These are phyloP conservation scores for Drosophila serrata DNA, from an alignment of 1,140 invertebrate species.

Conservation along the genomic window DNA sequence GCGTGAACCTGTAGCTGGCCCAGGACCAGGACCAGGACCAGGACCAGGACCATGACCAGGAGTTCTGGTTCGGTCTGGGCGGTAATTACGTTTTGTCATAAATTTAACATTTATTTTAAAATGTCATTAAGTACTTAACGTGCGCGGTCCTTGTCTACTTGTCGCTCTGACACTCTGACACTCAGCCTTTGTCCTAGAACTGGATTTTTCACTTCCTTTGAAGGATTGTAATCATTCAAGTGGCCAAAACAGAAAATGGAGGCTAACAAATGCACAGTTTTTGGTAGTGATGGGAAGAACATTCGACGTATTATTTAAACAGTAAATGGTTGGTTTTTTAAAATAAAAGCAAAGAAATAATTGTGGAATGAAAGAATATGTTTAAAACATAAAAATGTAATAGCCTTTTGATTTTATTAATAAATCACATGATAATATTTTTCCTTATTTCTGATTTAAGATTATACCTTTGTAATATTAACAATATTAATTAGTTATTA, in stretches of 20 bases:
- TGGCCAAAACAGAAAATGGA: conserved; percentile 14
- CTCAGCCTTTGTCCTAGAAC: background rate
- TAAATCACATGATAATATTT: background rate
- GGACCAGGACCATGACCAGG: conserved; percentile 1
- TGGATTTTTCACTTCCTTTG: conserved; percentile 25
- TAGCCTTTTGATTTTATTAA: background rate
- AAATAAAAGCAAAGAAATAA: background rate
- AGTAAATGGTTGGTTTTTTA: background rate
- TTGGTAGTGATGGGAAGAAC: background rate
- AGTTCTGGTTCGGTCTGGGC: conserved; percentile 15
- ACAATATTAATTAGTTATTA: no score
- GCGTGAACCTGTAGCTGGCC: conserved; percentile 43
- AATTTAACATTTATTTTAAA: conserved; percentile 81
- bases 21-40: conserved; percentile 1
- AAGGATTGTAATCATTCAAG: conserved; percentile 40
- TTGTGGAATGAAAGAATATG: background rate
- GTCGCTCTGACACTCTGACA: background rate
- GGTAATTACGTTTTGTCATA: conserved; percentile 81
- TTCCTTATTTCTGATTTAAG: background rate
- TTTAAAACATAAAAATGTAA: background rate
- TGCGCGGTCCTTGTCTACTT: conserved; percentile 16
- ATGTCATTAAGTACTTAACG: conserved; percentile 73
- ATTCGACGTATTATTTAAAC: background rate
- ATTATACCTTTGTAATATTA: no score
- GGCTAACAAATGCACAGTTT: background rate